Percentiles rank a stretch among this genome's conserved stretches.
Conservation (phyloP, 2,888 invertebrate species). For the Balanococcus diminutus region DNA sequence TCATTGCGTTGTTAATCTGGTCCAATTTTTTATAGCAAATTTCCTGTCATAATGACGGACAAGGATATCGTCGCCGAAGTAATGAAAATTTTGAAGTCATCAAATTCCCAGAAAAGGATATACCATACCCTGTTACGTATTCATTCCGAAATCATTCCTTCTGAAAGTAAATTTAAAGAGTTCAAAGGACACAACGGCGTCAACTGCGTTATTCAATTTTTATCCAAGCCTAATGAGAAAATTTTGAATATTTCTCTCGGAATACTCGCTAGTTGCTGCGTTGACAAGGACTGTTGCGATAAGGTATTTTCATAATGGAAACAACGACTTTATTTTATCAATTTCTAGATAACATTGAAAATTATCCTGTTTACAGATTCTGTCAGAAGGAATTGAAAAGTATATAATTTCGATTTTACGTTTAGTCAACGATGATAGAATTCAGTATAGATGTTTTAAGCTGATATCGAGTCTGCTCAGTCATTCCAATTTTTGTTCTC, state of each 20-base stretch:
- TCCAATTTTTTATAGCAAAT: too few relatives aligned
- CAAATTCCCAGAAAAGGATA: background rate
- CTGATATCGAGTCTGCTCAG: slow-evolving; percentile 11
- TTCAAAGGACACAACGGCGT: slow-evolving; percentile 40
- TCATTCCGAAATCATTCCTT: slow-evolving; percentile 29
- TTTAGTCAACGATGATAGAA: slow-evolving; percentile 30
- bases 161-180: background rate
- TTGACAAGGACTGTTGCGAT: slow-evolving; percentile 24
- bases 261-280: slow-evolving; percentile 36
- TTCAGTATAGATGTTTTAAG: slow-evolving; percentile 41
- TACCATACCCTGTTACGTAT: slow-evolving; percentile 37
- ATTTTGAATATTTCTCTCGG: slow-evolving; percentile 46
- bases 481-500: slow-evolving; percentile 31
- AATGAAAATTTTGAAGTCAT: background rate
- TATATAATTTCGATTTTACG: slow-evolving; percentile 4
- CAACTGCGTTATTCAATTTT: background rate
- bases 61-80: background rate
- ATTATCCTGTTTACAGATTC: background rate
- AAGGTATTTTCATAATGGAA: background rate
- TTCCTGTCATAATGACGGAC: slow-evolving; percentile 1
- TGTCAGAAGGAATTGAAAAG: slow-evolving; percentile 16
- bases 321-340: background rate
- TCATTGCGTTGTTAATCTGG: background rate
- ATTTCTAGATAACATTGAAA: background rate
- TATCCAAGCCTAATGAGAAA: slow-evolving; percentile 46